Conservation (phyloP, 2,797 vertebrate species). For the Urosaurus nigricauda region DNA sequence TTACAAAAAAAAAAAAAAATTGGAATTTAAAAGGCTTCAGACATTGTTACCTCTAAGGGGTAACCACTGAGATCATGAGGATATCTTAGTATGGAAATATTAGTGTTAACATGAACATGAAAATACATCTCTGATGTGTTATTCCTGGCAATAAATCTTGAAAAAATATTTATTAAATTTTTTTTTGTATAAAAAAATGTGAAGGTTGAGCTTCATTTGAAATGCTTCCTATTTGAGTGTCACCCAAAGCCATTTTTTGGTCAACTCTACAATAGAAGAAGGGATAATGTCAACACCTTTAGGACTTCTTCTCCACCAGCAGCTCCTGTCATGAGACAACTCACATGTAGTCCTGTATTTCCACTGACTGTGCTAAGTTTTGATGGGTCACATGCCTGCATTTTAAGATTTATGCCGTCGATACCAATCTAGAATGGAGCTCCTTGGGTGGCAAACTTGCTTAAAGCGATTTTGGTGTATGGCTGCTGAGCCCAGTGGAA, state of each 20-base stretch:
- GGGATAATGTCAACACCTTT: not conserved
- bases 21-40: conserved; percentile 84
- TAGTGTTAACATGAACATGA: conserved; percentile 91
- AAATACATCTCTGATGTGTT: conserved; percentile 92
- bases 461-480: not conserved
- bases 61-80: conserved; percentile 89
- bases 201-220: conserved; percentile 74
- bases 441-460: not conserved
- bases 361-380: too few relatives aligned
- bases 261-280: not conserved
- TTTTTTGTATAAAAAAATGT: conserved; percentile 97
- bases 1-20: conserved; percentile 69
- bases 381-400: not conserved
- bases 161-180: conserved; percentile 99
- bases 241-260: not conserved
- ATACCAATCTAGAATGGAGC: not conserved
- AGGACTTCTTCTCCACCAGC: not conserved
- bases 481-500: not conserved
- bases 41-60: conserved; percentile 87
- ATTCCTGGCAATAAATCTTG: conserved; percentile 98
- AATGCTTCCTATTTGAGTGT: not conserved
- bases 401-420: not conserved
- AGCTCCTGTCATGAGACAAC: not conserved
- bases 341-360: not conserved
- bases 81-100: conserved; percentile 90